Conservation (phyloP, 2,888 invertebrate genomes). For the Drosophila histrio region DNA sequence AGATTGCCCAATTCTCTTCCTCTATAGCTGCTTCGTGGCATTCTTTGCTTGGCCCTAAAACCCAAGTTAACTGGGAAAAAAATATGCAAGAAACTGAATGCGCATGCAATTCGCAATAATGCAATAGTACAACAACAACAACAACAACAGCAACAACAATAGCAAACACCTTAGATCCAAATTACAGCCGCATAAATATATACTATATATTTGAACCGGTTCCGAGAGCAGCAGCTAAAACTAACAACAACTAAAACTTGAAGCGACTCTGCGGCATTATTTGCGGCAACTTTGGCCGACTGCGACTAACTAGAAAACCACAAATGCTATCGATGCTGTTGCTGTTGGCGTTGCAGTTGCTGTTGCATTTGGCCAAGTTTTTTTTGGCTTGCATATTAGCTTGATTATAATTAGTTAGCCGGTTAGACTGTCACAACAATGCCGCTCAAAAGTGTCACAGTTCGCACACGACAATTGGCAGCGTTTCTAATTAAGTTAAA, state of each 20-base stretch:
- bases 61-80: slow-evolving; percentile 27
- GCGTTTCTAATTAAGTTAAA: slow-evolving; percentile 14
- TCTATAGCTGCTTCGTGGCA: not conserved
- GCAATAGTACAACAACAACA: slow-evolving; percentile 25
- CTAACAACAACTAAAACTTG: slow-evolving; percentile 28
- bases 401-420: slow-evolving; percentile 40
- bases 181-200: slow-evolving; percentile 64
- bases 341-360: slow-evolving; percentile 4
- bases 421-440: slow-evolving; percentile 38
- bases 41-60: slow-evolving; percentile 35
- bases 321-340: slow-evolving; percentile 43
- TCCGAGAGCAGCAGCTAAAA: slow-evolving; percentile 40
- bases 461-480: slow-evolving; percentile 26
- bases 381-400: slow-evolving; percentile 25
- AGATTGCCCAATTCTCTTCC: slow-evolving; percentile 5
- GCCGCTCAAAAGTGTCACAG: slow-evolving; percentile 29
- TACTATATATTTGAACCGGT: slow-evolving; percentile 68
- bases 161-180: slow-evolving; percentile 62
- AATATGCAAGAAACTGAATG: slow-evolving; percentile 47
- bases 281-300: slow-evolving; percentile 68
- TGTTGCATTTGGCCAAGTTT: slow-evolving; percentile 59
- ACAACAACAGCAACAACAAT: slow-evolving; percentile 23
- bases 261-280: slow-evolving; percentile 52
- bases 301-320: slow-evolving; percentile 56
- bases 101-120: slow-evolving; percentile 65